Percentiles rank a stretch among this genome's conserved stretches.
These are phyloP conservation scores for Meteorus sp. DNA, from an alignment of 1,140 invertebrate genomes.

Conservation along the genomic window DNA sequence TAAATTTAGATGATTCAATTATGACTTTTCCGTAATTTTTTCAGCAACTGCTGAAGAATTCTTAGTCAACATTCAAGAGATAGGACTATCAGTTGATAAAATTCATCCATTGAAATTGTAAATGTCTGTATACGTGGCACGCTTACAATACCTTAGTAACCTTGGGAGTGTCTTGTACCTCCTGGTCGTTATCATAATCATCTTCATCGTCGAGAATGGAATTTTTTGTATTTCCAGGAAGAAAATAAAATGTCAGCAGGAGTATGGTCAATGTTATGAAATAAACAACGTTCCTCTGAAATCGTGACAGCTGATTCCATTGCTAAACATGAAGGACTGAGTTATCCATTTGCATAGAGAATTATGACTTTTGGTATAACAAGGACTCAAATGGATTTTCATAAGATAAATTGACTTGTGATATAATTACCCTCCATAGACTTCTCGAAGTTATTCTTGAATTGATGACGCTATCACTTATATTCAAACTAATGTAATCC, in stretches of 20 bases:
- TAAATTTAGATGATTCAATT: constrained; percentile 24
- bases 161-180: constrained; percentile 45
- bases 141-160: constrained; percentile 27
- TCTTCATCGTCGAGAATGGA: constrained; percentile 36
- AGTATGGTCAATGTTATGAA: constrained; percentile 61
- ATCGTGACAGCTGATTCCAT: constrained; percentile 83
- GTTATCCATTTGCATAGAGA: too few species aligned
- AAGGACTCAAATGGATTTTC: not conserved
- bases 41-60: too few species aligned
- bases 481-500: constrained; percentile 56
- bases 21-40: not conserved
- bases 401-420: not conserved
- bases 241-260: constrained; percentile 63
- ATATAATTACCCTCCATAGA: constrained; percentile 55
- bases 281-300: constrained; percentile 74
- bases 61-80: too few species aligned
- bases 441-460: constrained; percentile 48
- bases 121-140: too few species aligned
- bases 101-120: too few species aligned
- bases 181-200: constrained; percentile 44
- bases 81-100: too few species aligned
- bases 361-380: too few species aligned
- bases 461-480: constrained; percentile 45
- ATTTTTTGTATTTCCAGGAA: constrained; percentile 49
- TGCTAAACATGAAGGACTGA: too few species aligned